Evolutionary conservation across 2,797 vertebrate species (phyloP).

Genomic region (Tapera naevia): DNA sequence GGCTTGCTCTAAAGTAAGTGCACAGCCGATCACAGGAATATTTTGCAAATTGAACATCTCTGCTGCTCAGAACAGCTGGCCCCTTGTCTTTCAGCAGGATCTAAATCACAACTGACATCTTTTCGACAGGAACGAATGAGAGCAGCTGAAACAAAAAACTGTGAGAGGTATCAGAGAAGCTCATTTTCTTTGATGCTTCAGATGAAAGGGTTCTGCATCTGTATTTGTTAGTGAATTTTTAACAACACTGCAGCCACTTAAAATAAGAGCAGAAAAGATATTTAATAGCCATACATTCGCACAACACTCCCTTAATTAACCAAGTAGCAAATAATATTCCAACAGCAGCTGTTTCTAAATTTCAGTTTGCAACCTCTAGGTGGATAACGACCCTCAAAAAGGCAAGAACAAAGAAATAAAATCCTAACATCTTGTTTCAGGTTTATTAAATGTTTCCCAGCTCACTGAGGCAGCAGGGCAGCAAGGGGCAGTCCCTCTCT

Average conservation of each 20-base stretch:
- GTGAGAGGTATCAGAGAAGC: not conserved
- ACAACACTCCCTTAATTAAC: not conserved
- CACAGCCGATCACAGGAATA: not conserved
- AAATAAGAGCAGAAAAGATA: not conserved
- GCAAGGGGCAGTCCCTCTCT: not conserved
- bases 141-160: not conserved
- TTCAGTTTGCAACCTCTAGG: not conserved
- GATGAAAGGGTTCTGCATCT: not conserved
- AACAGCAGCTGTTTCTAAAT: not conserved
- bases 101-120: not conserved
- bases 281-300: not conserved
- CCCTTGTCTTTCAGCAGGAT: not conserved
- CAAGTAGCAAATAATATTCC: not conserved
- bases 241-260: not conserved
- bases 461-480: not conserved
- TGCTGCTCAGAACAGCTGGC: not conserved
- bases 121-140: not conserved
- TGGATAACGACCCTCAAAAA: not conserved
- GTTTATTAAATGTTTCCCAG: not conserved
- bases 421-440: not conserved
- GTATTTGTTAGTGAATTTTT: not conserved
- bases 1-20: not conserved
- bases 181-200: conserved; percentile 12
- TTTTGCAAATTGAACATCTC: not conserved
- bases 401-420: not conserved